Evolutionary conservation across 1,140 invertebrate genomes (phyloP).

Genomic region (Bombus balteatus): DNA sequence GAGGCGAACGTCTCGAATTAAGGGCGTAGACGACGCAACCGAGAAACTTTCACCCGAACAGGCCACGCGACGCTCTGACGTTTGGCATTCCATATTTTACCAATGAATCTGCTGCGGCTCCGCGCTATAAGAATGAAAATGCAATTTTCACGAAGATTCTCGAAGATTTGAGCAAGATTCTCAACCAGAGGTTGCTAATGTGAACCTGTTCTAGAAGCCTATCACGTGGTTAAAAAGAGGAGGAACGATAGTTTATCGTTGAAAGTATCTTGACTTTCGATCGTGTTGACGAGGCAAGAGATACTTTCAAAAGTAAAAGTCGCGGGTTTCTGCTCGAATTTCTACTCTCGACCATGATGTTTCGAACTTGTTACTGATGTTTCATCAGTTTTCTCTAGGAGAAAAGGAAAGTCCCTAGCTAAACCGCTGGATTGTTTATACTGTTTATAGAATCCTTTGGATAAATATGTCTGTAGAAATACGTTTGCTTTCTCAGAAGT

Average conservation of each 20-base stretch:
- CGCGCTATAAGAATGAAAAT: neutral
- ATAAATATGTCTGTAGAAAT: too few species aligned
- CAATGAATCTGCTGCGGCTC: neutral
- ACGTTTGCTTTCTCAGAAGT: too few species aligned
- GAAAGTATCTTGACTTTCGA: conserved; percentile 47
- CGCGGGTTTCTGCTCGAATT: neutral
- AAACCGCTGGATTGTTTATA: too few species aligned
- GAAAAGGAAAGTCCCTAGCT: too few species aligned
- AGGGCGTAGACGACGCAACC: conserved; percentile 59
- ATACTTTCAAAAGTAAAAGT: conserved; percentile 32
- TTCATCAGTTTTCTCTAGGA: too few species aligned
- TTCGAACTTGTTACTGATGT: neutral
- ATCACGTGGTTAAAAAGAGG: neutral
- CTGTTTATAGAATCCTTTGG: too few species aligned
- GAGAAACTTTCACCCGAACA: conserved; percentile 62
- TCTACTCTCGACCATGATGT: neutral
- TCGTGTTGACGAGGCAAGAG: neutral
- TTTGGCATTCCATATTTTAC: conserved; percentile 26
- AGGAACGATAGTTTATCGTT: neutral
- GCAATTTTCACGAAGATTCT: neutral
- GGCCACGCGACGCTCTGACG: neutral
- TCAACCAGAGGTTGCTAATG: neutral
- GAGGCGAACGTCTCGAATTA: conserved; percentile 52
- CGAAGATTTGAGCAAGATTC: neutral
- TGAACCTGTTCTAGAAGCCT: neutral